Evolutionary conservation across 2,113 vertebrate genomes (phyloP).

Genomic region (Copsychus sechellarum): DNA sequence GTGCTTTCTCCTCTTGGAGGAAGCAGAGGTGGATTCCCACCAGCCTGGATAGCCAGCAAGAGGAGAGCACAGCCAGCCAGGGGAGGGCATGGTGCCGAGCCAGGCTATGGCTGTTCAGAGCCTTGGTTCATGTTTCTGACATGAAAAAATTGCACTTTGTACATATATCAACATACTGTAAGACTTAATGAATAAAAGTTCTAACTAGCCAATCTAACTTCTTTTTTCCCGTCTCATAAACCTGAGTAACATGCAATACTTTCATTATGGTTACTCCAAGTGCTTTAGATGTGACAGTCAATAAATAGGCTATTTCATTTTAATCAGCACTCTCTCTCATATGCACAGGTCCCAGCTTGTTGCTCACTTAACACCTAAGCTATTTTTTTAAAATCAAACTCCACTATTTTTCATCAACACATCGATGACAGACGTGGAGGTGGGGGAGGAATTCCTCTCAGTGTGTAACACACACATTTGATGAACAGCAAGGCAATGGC

Average conservation of each 20-base stretch:
- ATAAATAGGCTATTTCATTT: neutral
- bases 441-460: neutral
- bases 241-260: neutral
- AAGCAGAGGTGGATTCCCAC: neutral
- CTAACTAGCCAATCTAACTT: neutral
- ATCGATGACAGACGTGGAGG: neutral
- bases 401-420: neutral
- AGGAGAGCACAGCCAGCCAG: neutral
- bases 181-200: neutral
- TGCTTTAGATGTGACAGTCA: neutral
- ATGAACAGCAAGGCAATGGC: fast-evolving
- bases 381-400: neutral
- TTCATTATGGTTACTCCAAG: neutral
- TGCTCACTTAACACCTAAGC: neutral
- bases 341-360: neutral
- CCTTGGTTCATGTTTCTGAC: neutral
- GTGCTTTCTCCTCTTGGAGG: neutral
- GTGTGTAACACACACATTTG: fast-evolving
- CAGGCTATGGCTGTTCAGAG: neutral
- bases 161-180: neutral
- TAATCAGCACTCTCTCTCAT: neutral
- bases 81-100: neutral
- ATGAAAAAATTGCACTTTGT: neutral
- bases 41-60: neutral
- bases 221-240: neutral